A percentile compares a stretch with the other conserved stretches of the same genome.
These are phyloP conservation scores for Drosophila stalkeri DNA, from an alignment of 2,888 invertebrate genomes.

Conservation along the genomic window DNA sequence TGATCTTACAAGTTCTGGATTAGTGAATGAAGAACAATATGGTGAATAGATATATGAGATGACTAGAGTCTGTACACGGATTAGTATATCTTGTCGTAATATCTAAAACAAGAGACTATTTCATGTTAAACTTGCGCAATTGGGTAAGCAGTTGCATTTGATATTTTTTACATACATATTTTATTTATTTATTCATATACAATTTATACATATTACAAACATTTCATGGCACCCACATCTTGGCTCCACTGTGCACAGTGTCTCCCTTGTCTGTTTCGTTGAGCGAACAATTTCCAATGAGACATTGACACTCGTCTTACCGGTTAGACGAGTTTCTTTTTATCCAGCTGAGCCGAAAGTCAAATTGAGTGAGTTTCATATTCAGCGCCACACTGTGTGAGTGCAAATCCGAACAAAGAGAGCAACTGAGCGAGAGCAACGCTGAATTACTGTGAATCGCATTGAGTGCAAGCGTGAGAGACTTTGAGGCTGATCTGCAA, in stretches of 20 bases:
- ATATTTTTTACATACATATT: not conserved
- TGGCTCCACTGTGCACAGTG: conserved; percentile 59
- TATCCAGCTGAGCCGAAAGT: conserved; percentile 40
- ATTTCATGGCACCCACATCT: not conserved
- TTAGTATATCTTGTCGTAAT: conserved; percentile 6
- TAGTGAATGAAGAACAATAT: conserved; percentile 18
- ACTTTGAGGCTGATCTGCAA: conserved; percentile 34
- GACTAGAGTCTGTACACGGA: not conserved
- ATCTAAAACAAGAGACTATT: not conserved
- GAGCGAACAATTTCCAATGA: conserved; percentile 76
- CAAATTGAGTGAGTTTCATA: conserved; percentile 56
- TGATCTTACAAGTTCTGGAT: conserved; percentile 38
- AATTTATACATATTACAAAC: too few species aligned
- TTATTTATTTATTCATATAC: not conserved
- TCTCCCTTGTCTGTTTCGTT: conserved; percentile 70
- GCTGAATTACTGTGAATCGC: conserved; percentile 48
- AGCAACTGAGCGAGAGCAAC: conserved; percentile 15
- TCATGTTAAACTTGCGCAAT: not conserved
- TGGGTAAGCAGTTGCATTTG: not conserved
- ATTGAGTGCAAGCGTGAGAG: conserved; percentile 48
- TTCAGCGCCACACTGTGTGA: conserved; percentile 53
- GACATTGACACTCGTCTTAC: conserved; percentile 83
- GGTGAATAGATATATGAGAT: conserved; percentile 3
- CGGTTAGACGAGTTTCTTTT: conserved; percentile 80
- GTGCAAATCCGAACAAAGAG: conserved; percentile 10